These are phyloP conservation scores for Saturnia japonica DNA, from an alignment of 2,888 invertebrate species.

Conservation along the genomic window DNA sequence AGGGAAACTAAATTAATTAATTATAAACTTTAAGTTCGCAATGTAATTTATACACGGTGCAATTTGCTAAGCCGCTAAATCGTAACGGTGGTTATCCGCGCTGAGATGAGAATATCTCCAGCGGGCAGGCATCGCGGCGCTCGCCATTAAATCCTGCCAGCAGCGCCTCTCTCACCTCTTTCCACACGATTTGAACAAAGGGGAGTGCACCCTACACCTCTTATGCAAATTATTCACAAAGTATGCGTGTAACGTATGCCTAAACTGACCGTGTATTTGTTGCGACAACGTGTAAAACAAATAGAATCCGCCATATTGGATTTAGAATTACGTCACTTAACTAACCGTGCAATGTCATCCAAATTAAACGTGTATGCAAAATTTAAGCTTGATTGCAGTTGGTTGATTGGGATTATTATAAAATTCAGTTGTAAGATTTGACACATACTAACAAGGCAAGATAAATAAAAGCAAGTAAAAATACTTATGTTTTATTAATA, in stretches of 20 bases:
- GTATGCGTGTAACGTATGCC: conserved; percentile 58
- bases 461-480: too few species aligned
- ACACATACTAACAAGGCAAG: too few species aligned
- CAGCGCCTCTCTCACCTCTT: conserved; percentile 31
- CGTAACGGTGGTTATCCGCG: conserved; percentile 54
- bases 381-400: too few species aligned
- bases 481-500: not conserved
- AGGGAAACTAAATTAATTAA: conserved; percentile 1
- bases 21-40: conserved; percentile 23
- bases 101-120: conserved; percentile 58
- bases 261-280: conserved; percentile 52
- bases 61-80: conserved; percentile 55
- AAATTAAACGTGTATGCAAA: too few species aligned
- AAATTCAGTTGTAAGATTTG: too few species aligned
- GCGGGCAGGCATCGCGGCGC: conserved; percentile 46
- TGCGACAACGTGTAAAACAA: conserved; percentile 33
- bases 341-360: too few species aligned
- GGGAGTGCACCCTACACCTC: conserved; percentile 34
- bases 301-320: too few species aligned
- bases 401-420: too few species aligned
- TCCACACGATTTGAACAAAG: conserved; percentile 11
- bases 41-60: conserved; percentile 27
- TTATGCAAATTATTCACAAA: conserved; percentile 70
- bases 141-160: conserved; percentile 55
- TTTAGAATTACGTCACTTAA: too few species aligned